Conservation (phyloP, 1,140 invertebrate genomes). For the Phenacoccus solenopsis region DNA sequence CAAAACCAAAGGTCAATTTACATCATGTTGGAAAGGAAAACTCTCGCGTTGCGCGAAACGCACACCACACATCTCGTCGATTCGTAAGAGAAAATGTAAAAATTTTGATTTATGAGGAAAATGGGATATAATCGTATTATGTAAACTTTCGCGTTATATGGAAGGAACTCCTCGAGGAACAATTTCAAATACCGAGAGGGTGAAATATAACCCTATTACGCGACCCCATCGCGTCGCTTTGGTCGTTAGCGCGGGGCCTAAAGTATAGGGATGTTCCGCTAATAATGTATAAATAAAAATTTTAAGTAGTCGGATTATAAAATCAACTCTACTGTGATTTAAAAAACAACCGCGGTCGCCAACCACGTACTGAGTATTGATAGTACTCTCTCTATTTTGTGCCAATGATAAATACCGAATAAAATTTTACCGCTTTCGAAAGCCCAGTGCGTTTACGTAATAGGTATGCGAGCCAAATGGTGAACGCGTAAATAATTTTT, state of each 20-base stretch:
- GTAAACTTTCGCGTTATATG: neutral
- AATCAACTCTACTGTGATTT: no score
- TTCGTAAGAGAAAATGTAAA: neutral
- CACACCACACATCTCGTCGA: no score
- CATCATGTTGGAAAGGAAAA: neutral
- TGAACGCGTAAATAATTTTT: no score
- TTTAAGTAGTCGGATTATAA: neutral
- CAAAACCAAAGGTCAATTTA: neutral
- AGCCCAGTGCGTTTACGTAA: no score
- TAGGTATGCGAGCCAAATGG: no score
- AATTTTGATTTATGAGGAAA: neutral
- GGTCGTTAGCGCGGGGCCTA: neutral
- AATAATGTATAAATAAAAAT: neutral
- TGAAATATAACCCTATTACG: neutral
- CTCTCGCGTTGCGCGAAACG: no score
- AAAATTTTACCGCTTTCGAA: no score
- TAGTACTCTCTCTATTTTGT: no score
- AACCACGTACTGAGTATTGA: no score
- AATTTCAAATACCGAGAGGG: neutral
- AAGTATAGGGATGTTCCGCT: neutral
- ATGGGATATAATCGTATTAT: neutral
- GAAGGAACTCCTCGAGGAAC: neutral
- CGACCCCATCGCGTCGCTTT: neutral
- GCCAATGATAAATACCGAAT: no score
- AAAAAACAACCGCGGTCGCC: no score